Evolutionary conservation across 2,888 invertebrate genomes (phyloP), one percentile per base, ranked within the genome.

Genomic region (Phlogophora meticulosa): DNA sequence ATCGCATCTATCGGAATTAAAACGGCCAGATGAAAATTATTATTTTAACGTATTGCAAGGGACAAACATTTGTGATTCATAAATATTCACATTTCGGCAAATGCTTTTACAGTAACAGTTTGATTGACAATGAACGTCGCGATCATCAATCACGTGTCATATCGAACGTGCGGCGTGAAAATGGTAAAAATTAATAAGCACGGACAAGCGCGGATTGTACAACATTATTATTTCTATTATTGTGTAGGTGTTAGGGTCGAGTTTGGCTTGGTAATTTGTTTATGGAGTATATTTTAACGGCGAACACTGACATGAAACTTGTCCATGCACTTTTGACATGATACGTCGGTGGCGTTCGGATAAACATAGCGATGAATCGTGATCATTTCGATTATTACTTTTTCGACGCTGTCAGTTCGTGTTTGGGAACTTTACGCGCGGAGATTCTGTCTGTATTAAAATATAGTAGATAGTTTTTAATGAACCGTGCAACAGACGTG

Each of bases 81-180:
- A 94, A 94, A 95, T 94, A 95, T 95, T 94, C 92, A 94, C 90
- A 88, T 87, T 87, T 88, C 83, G 86, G 85, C 83, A 86, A 89
- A 91, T 88, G 93, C 93, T 92, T 93, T 93, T 91, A 91, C 88
- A 89, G 88, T 83, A 86, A 88, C 88, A 87, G 83, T 87, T 88
- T 92, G 93, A 93, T 93, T 93, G 94, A 92, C 93, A 92, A 88
- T 89, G 88, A 90, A 89, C 88, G 90, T 91, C 90, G 88, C 85
- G 86, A 88, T 88, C 89, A 92, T 94, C 94, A 92, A 92, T 94
- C 94, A 91, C 81, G 79, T 87, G 91, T 89, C 87, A 85, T 86
- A 88, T 89, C 88, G 89, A 90, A 92, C 89, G 89, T 88, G 86
- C 85, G 76, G 77, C 81, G 81, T 83, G 86, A 82, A 86, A 86